Base-by-base conservation (phyloP, 1,140 invertebrate species). In the Trichonephila inaurata region DNA sequence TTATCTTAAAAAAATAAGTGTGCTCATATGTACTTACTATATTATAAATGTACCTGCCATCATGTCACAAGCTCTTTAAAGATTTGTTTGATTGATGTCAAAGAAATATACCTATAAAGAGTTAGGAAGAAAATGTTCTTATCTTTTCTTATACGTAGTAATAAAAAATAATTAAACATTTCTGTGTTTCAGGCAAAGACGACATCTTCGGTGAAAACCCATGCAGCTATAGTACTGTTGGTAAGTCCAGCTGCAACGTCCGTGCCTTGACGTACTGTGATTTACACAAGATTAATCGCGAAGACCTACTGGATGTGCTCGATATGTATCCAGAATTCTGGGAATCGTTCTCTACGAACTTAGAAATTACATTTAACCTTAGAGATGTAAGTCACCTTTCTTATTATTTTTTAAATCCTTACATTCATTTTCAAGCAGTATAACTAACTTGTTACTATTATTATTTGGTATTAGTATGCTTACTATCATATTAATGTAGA, bases 191-290 rank as follows among this genome's bases (percentile, higher is more conserved):
- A 98, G 98, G 98, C 81, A 99, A 99, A 96, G 98, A 99, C 95
- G 99, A 99, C 96, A 99, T 99, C 95, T 99, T 99, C 96, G 99
- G 99, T 12, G 99, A 99, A 96, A 99, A 99, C 96, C 98, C 99
- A 7, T 99, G 99, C 96, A 97, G 98, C 94, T 97, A 99, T 96
- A 95, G 97, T 51, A 99, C 98, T 10, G 97, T 99, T 89, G 99
- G 99, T 28, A 99, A 99, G 95, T 99, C 99, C 69, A 98, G 98
- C 95, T 99, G 98, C 96, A 98, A 99, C 95, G 99, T 99, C n/a
- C 97, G 99, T 95, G 99, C 99, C n/a, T 96, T 99, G 94, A 99
- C 99, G 0, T 99, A 99, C 96, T 99, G 99, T 97, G 99, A 99
- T 97, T 97, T 99, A 87, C 99, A 99, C 96, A 99, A 99, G 96